Evolutionary conservation across 2,113 vertebrate species (phyloP).

Genomic region (Gymnarchus niloticus): DNA sequence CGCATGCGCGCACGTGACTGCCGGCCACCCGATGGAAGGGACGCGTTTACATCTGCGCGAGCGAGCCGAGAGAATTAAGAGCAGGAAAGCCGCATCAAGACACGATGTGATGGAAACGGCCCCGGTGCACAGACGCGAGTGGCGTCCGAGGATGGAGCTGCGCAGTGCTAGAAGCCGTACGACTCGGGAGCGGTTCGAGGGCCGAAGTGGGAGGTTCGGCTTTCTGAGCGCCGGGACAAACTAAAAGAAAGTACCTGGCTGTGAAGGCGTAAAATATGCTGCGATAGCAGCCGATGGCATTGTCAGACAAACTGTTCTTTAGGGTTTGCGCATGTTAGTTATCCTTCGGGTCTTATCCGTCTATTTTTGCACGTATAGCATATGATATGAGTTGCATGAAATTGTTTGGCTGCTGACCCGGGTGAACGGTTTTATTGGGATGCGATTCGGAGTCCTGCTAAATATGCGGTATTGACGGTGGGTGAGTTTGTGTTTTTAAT

Average conservation of each 20-base stretch:
- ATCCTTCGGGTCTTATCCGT: background rate
- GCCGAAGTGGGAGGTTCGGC: slow-evolving; percentile 39
- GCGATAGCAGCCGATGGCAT: background rate
- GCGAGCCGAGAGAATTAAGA: slow-evolving; percentile 22
- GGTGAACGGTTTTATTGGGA: slow-evolving; percentile 5
- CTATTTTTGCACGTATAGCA: background rate
- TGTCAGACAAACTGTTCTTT: background rate
- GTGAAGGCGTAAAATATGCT: slow-evolving; percentile 27
- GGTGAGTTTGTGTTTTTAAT: slow-evolving; percentile 10
- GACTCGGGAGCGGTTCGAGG: slow-evolving; percentile 36
- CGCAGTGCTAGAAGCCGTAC: slow-evolving; percentile 13
- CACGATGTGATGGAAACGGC: slow-evolving; percentile 12
- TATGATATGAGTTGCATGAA: slow-evolving; percentile 11
- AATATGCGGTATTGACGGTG: slow-evolving; percentile 10
- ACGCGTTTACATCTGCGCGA: slow-evolving; percentile 51
- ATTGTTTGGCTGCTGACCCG: slow-evolving; percentile 4
- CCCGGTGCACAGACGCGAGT: background rate
- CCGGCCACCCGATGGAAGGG: slow-evolving; percentile 57
- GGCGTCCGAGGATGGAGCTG: slow-evolving; percentile 23
- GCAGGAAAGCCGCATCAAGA: slow-evolving; percentile 1
- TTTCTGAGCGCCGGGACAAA: slow-evolving; percentile 27
- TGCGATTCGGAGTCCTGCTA: background rate
- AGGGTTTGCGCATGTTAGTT: background rate
- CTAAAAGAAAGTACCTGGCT: slow-evolving; percentile 36
- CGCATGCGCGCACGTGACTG: slow-evolving; percentile 66